Evolutionary conservation across 2,797 vertebrate genomes (phyloP).

Genomic region (Aselliscus stoliczkanus): DNA sequence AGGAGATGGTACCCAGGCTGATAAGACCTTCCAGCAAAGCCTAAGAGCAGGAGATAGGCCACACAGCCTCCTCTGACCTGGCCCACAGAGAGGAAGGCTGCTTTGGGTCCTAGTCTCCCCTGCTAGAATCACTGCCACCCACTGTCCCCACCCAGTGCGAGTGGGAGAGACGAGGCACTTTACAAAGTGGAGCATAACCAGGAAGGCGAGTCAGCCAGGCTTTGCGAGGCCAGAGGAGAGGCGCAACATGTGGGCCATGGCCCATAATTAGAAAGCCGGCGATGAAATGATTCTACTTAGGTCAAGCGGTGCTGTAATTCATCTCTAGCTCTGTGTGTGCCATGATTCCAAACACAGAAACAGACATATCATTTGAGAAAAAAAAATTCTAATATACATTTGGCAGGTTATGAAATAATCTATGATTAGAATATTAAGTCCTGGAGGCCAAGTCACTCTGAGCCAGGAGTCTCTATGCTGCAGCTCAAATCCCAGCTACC

Average conservation of each 20-base stretch:
- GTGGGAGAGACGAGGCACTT: background rate
- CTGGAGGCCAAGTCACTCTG: background rate
- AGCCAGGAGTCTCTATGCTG: background rate
- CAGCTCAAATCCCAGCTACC: background rate
- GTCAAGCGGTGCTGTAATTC: background rate
- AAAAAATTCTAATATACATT: background rate
- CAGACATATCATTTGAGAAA: background rate
- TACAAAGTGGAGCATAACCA: background rate
- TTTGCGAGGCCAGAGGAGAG: background rate
- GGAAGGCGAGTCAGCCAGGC: background rate
- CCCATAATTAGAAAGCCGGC: background rate
- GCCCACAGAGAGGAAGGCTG: fast-evolving
- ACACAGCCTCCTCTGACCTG: background rate
- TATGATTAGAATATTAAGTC: background rate
- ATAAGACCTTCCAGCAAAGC: background rate
- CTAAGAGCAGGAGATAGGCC: too few species aligned
- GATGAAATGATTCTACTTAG: background rate
- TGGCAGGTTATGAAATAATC: background rate
- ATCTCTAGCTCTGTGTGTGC: background rate
- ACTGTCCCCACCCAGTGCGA: background rate
- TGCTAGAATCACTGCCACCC: background rate
- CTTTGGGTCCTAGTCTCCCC: background rate
- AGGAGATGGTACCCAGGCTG: background rate
- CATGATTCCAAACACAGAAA: background rate
- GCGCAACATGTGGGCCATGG: background rate